Evolutionary conservation across 2,888 invertebrate genomes (phyloP).

Genomic region (Epicampocera succincta): DNA sequence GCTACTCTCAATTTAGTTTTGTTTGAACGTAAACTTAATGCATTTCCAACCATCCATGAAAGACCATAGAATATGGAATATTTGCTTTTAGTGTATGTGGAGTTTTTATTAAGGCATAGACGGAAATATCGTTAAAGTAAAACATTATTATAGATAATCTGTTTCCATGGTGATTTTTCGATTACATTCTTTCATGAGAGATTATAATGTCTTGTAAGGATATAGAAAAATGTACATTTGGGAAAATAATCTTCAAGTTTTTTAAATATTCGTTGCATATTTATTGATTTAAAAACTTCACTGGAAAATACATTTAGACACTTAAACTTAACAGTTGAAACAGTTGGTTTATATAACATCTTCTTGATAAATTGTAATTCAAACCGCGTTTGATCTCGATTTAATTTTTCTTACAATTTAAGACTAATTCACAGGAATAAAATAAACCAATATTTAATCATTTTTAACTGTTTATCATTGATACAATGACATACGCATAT

Average conservation of each 20-base stretch:
- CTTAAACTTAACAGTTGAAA: too few species aligned
- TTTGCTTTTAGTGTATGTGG: constrained; percentile 46
- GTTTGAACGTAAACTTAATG: constrained; percentile 54
- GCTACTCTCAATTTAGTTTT: not conserved
- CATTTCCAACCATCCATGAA: constrained; percentile 64
- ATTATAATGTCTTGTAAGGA: constrained; percentile 39
- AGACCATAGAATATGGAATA: constrained; percentile 25
- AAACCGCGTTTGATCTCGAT: too few species aligned
- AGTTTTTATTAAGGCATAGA: constrained; percentile 36
- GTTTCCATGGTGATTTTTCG: constrained; percentile 25
- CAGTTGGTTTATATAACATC: too few species aligned
- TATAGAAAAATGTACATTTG: not conserved
- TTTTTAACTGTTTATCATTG: constrained; percentile 31
- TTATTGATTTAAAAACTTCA: not conserved
- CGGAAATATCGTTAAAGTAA: constrained; percentile 17
- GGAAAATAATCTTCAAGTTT: constrained; percentile 23
- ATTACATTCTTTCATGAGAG: constrained; percentile 2
- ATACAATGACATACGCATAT: constrained; percentile 11
- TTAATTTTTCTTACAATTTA: too few species aligned
- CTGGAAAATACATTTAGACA: too few species aligned
- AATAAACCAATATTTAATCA: constrained; percentile 52
- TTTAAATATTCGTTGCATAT: not conserved
- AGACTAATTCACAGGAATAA: constrained; percentile 50
- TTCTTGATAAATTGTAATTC: too few species aligned
- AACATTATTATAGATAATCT: constrained; percentile 59